Evolutionary conservation across 2,113 vertebrate genomes (phyloP), one percentile per base, ranked within the genome.

Genomic region (Sylvia atricapilla): DNA sequence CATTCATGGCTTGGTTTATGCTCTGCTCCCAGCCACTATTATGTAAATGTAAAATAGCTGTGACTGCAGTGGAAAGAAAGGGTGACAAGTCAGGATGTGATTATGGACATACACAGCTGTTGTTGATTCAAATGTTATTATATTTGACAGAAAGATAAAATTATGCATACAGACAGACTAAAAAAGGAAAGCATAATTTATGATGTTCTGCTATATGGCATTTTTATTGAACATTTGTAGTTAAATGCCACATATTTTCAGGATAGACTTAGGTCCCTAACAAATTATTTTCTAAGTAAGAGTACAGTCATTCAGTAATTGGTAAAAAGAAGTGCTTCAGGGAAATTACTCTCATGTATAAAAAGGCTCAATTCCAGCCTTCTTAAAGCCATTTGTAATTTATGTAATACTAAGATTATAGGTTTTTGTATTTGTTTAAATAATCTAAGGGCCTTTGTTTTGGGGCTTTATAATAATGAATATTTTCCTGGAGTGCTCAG

Each of bases 121-220:
- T 94, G 31, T 63, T 89, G 53, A 83, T 90, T 75, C 59, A 62
- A 44, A 39, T 86, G 72, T 39, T 77, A 63, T 46, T 91, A 16
- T 56, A 39, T 94, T 92, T 86, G 56, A 78, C 35, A 59, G 86
- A 82, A 95, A 39, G 52, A 50, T 85, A 86, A 93, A 93, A 59
- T 75, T 2, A 69, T 37, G 13, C 30, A 19, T 59, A n/a, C 22
- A 77, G 47, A 90, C 62, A 73, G 86, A 41, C 19, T 73, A 21
- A 87, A 91, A 89, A 81, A 43, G 25, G 14, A 41, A 89, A 85
- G 23, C 23, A 59, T 60, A 55, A 90, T 85, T 87, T 84, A 41
- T 63, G 4, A n/a, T 49, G 7, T 77, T 94, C 59, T 88, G 21
- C 33, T 82, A 28, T 37, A 11, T 31, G 17, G 18, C 44, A 64